Evolutionary conservation across 1,140 invertebrate genomes (phyloP).

Genomic region (Palaemon carinicauda): DNA sequence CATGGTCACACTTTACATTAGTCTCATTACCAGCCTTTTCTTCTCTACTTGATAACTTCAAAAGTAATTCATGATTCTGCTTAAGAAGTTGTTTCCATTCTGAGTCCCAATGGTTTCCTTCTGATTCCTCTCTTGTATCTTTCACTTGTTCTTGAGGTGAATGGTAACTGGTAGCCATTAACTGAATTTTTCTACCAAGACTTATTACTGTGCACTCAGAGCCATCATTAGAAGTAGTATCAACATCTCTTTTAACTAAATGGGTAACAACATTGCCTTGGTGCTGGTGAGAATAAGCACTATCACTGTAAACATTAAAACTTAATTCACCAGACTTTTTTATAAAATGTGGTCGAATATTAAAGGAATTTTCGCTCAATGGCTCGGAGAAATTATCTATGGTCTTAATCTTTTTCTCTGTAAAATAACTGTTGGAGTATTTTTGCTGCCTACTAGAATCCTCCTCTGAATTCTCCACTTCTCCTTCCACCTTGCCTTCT

Average conservation of each 20-base stretch:
- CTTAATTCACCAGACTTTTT: neutral
- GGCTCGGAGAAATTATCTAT: neutral
- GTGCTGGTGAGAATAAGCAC: neutral
- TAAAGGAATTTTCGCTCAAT: neutral
- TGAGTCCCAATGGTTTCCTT: constrained; percentile 10
- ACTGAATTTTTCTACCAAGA: constrained; percentile 31
- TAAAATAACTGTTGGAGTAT: neutral
- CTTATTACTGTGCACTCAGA: constrained; percentile 45
- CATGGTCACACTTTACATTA: neutral
- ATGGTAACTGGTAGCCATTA: constrained; percentile 27
- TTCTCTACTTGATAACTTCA: constrained; percentile 41
- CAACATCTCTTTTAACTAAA: neutral
- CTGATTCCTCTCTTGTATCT: neutral
- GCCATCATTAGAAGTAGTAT: constrained; percentile 38
- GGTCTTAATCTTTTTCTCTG: neutral
- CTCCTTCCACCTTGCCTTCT: too few species aligned
- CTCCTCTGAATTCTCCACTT: too few species aligned
- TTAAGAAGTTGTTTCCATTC: constrained; percentile 52
- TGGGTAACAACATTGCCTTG: neutral
- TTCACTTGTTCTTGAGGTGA: neutral
- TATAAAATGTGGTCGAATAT: neutral
- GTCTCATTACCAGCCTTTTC: neutral
- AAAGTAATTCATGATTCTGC: constrained; percentile 54
- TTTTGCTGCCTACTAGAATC: neutral
- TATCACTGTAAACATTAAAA: neutral